phyloP scores from a whole-genome alignment of 92 coral and sea anemone genomes.

The Desmophyllum pertusum region DNA sequence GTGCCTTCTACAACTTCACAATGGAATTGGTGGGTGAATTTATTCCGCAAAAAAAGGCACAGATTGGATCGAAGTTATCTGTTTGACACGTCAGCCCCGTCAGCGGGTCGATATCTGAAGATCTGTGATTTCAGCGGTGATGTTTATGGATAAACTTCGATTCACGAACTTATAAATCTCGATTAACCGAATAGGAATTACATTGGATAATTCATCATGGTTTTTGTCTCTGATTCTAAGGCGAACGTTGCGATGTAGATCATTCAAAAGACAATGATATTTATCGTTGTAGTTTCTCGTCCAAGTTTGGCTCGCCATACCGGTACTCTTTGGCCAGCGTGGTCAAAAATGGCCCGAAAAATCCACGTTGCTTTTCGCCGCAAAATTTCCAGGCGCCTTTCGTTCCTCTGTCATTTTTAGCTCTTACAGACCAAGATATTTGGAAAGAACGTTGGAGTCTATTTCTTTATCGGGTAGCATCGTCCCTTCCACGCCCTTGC shows the following conservation, averaged over 20 bases:
- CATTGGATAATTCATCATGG: conserved; percentile 27
- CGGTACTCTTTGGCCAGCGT: conserved; percentile 71
- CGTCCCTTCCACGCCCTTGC: conserved; percentile 83
- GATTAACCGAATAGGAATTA: background rate
- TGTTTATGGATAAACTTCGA: background rate
- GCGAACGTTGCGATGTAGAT: conserved; percentile 70
- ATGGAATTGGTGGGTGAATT: background rate
- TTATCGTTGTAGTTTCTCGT: conserved; percentile 68
- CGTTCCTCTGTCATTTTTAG: conserved; percentile 89
- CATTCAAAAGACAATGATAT: conserved; percentile 76
- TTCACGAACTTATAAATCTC: background rate
- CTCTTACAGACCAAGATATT: conserved; percentile 86
- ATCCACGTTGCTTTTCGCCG: conserved; percentile 59
- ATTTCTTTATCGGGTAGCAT: conserved; percentile 84
- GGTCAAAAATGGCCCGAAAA: conserved; percentile 76
- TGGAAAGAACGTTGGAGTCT: conserved; percentile 86
- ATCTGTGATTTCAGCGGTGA: no score
- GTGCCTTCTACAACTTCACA: background rate
- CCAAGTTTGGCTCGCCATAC: conserved; percentile 85
- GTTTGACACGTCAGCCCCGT: conserved; percentile 11
- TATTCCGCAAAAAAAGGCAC: background rate
- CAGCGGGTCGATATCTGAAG: background rate
- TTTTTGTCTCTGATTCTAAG: conserved; percentile 57
- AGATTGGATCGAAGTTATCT: background rate
- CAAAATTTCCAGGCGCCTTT: conserved; percentile 67